Percentiles rank a stretch among this genome's conserved stretches.
Conservation (phyloP, 2,113 vertebrate species). For the Chaenogobius annularis region DNA sequence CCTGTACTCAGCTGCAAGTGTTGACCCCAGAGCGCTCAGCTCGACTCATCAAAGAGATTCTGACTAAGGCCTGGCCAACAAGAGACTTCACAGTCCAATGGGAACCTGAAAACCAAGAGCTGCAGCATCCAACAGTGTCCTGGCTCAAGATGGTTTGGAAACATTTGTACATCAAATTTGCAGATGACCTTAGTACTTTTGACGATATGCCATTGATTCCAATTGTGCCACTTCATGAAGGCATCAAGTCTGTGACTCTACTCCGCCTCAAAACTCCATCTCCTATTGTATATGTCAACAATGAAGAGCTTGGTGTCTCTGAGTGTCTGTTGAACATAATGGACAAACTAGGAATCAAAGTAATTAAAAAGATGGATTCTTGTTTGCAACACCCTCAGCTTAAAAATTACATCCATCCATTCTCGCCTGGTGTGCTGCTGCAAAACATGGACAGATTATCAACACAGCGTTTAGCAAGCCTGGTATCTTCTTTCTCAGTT, state of each 20-base stretch:
- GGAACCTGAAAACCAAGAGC: constrained; percentile 85
- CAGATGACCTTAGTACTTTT: constrained; percentile 89
- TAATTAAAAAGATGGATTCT: constrained; percentile 87
- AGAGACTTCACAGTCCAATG: constrained; percentile 90
- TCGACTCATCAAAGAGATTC: constrained; percentile 92
- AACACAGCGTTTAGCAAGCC: constrained; percentile 84
- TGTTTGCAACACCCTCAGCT: constrained; percentile 92
- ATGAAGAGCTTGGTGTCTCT: constrained; percentile 82
- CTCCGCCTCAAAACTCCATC: constrained; percentile 90
- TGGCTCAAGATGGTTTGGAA: constrained; percentile 97
- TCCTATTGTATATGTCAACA: constrained; percentile 83
- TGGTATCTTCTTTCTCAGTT: constrained; percentile 80
- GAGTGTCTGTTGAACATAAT: constrained; percentile 85
- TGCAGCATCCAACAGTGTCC: constrained; percentile 84
- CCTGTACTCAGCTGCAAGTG: constrained; percentile 92
- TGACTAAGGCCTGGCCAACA: constrained; percentile 84
- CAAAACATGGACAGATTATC: constrained; percentile 92
- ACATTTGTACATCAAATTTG: constrained; percentile 93
- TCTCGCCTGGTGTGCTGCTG: constrained; percentile 84
- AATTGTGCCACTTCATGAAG: constrained; percentile 81
- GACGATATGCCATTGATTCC: constrained; percentile 98
- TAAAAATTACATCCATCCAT: constrained; percentile 90
- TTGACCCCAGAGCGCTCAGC: constrained; percentile 91
- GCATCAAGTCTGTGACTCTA: constrained; percentile 77
- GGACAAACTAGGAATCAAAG: constrained; percentile 88